Percentiles rank a stretch among this genome's conserved stretches.
Evolutionary conservation across 2,113 vertebrate genomes (phyloP).

Genomic region (Marmota monax): DNA sequence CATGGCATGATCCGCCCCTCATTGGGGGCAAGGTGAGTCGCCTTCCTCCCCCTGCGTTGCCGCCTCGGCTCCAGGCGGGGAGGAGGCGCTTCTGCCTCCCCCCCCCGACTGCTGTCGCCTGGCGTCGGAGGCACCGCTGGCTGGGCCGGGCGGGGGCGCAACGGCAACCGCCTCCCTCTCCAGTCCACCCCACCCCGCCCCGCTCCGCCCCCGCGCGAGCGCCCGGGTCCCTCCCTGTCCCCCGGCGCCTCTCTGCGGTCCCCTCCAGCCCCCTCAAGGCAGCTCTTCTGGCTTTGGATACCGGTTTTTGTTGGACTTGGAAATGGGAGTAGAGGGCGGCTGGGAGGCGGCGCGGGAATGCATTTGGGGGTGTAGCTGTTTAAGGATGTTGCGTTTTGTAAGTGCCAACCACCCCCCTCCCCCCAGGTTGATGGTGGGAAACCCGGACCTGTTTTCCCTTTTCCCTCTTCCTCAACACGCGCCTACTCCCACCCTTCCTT

Average conservation of each 20-base stretch:
- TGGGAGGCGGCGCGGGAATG: neutral
- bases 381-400: neutral
- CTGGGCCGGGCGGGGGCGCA: slow-evolving; percentile 55
- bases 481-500: too few relatives aligned
- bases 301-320: neutral
- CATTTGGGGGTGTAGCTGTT: slow-evolving; percentile 51
- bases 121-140: slow-evolving; percentile 47
- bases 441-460: neutral
- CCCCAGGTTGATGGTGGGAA: neutral
- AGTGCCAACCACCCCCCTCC: neutral
- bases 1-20: slow-evolving; percentile 91
- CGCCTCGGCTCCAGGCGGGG: slow-evolving; percentile 46
- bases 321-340: neutral
- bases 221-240: neutral
- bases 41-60: slow-evolving; percentile 58
- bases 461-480: neutral
- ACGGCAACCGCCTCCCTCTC: neutral
- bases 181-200: slow-evolving; percentile 2
- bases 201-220: neutral
- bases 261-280: neutral
- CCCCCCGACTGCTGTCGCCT: slow-evolving; percentile 53
- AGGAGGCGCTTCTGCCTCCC: slow-evolving; percentile 72
- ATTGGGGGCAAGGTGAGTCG: slow-evolving; percentile 80
- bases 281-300: neutral
- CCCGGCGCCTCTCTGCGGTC: neutral